phyloP scores from a whole-genome alignment of 92 coral and sea anemone species.

The Phenganax subtilis region DNA sequence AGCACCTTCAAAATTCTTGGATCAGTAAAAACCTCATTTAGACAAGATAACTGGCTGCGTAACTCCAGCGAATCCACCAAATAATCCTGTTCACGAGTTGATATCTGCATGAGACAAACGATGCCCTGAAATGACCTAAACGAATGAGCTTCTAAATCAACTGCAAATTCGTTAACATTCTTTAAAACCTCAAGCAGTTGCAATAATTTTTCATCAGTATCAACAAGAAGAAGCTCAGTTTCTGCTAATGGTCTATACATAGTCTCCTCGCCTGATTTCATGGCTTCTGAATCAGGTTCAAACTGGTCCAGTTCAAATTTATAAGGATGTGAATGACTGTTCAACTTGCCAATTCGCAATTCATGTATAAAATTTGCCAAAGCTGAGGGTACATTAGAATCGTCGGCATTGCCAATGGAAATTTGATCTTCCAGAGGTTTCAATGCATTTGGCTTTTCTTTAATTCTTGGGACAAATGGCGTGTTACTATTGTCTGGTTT shows the following conservation, averaged over 20 bases:
- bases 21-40: constrained; percentile 82
- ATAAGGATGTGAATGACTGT: constrained; percentile 69
- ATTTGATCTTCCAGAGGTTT: constrained; percentile 54
- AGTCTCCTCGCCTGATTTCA: constrained; percentile 54
- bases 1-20: constrained; percentile 78
- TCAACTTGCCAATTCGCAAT: constrained; percentile 55
- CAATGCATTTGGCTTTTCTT: constrained; percentile 77
- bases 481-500: constrained; percentile 79
- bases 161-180: constrained; percentile 76
- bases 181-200: constrained; percentile 56
- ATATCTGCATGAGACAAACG: constrained; percentile 93
- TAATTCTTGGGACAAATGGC: constrained; percentile 83
- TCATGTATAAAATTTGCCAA: constrained; percentile 88
- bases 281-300: constrained; percentile 60
- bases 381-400: constrained; percentile 64
- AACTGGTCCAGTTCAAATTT: constrained; percentile 71
- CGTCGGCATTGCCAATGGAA: constrained; percentile 45
- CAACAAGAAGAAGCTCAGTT: constrained; percentile 62
- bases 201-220: constrained; percentile 63
- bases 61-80: constrained; percentile 81
- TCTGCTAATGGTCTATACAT: constrained; percentile 68
- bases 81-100: constrained; percentile 77
- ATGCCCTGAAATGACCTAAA: constrained; percentile 91
- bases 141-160: constrained; percentile 93
- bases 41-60: constrained; percentile 61